Percentiles rank a stretch among this genome's conserved stretches.
phyloP scores from a whole-genome alignment of 2,113 vertebrate genomes.

The Pleuronectes platessa region DNA sequence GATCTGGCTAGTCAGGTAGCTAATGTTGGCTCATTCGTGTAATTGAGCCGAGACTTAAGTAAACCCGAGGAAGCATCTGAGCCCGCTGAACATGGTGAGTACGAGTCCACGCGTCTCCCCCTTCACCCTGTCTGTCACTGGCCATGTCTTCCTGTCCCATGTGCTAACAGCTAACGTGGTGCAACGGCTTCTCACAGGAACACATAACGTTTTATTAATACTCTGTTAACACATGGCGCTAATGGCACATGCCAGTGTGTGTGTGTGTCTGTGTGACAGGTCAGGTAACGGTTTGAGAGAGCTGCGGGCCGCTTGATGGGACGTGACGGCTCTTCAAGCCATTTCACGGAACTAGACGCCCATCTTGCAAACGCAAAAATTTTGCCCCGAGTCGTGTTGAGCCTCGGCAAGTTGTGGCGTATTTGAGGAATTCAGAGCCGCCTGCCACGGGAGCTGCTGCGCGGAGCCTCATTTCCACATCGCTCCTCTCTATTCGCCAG shows the following conservation, averaged over 20 bases:
- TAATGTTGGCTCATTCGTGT: conserved; percentile 47
- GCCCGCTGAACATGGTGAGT: conserved; percentile 75
- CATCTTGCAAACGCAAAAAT: conserved; percentile 72
- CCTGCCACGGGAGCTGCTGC: conserved; percentile 38
- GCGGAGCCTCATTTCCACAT: conserved; percentile 35
- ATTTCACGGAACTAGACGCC: conserved; percentile 62
- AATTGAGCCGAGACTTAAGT: conserved; percentile 45
- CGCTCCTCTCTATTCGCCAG: background rate
- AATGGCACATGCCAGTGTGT: background rate
- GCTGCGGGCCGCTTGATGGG: conserved; percentile 26
- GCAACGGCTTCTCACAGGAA: conserved; percentile 11
- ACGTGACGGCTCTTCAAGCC: conserved; percentile 57
- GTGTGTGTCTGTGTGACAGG: background rate
- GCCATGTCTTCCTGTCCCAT: background rate
- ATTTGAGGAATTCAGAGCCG: conserved; percentile 76
- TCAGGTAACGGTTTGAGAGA: conserved; percentile 54
- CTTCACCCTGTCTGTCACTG: background rate
- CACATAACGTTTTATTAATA: background rate
- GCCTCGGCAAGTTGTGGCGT: conserved; percentile 77
- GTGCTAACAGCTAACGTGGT: conserved; percentile 33
- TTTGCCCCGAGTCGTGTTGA: conserved; percentile 54
- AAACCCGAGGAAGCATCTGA: conserved; percentile 34
- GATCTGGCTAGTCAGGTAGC: conserved; percentile 36
- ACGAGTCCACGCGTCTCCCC: background rate
- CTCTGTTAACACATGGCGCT: background rate